These are phyloP conservation scores for Laspeyria flexula DNA, from an alignment of 2,888 invertebrate genomes.

Conservation along the genomic window DNA sequence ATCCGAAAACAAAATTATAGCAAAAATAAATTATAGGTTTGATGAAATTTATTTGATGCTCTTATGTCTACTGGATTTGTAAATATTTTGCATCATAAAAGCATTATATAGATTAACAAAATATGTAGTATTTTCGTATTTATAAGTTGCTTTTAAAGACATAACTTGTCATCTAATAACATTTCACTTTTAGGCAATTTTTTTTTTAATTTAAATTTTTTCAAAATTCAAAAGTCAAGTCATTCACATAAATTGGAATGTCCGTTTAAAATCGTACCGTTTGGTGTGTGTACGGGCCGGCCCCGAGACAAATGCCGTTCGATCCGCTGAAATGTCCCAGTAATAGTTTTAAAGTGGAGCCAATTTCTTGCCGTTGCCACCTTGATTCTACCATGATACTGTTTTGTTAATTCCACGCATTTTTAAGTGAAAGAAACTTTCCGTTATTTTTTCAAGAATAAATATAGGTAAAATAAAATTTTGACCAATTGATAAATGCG, in stretches of 20 bases:
- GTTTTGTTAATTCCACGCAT: neutral
- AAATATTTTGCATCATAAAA: too few relatives aligned
- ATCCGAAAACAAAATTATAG: too few relatives aligned
- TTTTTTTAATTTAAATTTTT: neutral
- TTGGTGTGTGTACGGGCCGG: slow-evolving; percentile 20
- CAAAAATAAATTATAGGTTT: too few relatives aligned
- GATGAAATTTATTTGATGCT: too few relatives aligned
- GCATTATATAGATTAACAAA: too few relatives aligned
- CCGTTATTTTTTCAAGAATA: neutral
- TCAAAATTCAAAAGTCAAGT: neutral
- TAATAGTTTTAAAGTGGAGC: slow-evolving; percentile 67
- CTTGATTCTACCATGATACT: slow-evolving; percentile 17
- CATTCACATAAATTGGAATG: neutral
- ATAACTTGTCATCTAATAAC: too few relatives aligned
- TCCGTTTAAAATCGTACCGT: slow-evolving; percentile 11
- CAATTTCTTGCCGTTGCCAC: slow-evolving; percentile 43
- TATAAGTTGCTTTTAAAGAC: too few relatives aligned
- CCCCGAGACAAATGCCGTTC: slow-evolving; percentile 57
- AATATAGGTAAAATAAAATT: too few relatives aligned
- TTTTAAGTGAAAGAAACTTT: too few relatives aligned
- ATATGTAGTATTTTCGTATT: too few relatives aligned
- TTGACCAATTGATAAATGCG: too few relatives aligned
- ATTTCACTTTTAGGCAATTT: neutral
- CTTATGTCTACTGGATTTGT: too few relatives aligned
- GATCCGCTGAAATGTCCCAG: slow-evolving; percentile 56